These are phyloP conservation scores for Ephestia elutella DNA, from an alignment of 1,140 invertebrate genomes.

Conservation along the genomic window DNA sequence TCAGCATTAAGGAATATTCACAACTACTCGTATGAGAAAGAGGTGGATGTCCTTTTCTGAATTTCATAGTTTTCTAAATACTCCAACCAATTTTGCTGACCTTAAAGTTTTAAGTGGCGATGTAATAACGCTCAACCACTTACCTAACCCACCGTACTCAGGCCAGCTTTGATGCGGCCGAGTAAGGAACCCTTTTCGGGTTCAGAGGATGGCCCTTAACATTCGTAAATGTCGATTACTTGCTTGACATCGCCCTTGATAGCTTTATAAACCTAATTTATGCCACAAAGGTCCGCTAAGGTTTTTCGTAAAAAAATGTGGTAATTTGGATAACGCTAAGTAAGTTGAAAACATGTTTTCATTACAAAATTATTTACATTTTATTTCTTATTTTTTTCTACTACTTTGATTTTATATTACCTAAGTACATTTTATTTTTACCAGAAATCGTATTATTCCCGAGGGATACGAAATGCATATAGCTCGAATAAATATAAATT, in stretches of 20 bases:
- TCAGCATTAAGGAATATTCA: no score
- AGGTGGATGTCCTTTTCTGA: neutral
- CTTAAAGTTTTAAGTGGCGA: constrained; percentile 1
- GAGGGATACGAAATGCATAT: no score
- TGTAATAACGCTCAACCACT: neutral
- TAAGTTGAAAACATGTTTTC: no score
- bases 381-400: no score
- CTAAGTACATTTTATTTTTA: no score
- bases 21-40: neutral
- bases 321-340: neutral
- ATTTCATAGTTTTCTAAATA: neutral
- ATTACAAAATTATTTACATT: no score
- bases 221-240: constrained; percentile 2
- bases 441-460: no score
- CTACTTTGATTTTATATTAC: no score
- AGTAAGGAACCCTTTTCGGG: neutral
- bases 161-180: neutral
- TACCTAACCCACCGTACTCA: no score
- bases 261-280: constrained; percentile 1
- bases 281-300: neutral
- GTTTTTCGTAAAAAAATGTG: neutral
- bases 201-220: neutral
- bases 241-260: constrained; percentile 1
- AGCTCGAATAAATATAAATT: no score
- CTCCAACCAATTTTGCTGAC: neutral